A percentile compares a stretch with the other conserved stretches of the same genome.
These are phyloP conservation scores for Battus philenor DNA, from an alignment of 1,140 invertebrate species.

Conservation along the genomic window DNA sequence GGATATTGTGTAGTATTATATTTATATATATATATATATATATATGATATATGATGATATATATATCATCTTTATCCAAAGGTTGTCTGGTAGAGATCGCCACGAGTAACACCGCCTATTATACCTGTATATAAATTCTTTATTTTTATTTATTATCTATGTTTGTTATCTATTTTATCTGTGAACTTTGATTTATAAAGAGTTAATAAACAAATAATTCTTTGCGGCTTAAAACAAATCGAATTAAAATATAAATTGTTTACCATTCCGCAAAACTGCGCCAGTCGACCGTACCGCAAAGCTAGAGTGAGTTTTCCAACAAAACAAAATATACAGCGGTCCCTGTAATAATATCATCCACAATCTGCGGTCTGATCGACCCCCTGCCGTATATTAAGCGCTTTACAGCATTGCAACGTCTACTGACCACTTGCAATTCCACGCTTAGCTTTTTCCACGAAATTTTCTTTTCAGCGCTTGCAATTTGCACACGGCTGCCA, in stretches of 20 bases:
- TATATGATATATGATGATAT: too few species aligned
- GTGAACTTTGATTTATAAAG: too few species aligned
- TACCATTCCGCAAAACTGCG: constrained; percentile 8
- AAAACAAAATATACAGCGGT: constrained; percentile 14
- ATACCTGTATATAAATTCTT: background rate
- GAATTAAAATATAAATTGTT: constrained; percentile 16
- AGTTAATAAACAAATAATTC: background rate
- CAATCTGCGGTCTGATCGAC: constrained; percentile 39
- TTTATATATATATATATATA: too few species aligned
- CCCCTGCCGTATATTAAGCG: constrained; percentile 46
- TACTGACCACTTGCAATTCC: constrained; percentile 33
- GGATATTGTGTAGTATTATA: too few species aligned
- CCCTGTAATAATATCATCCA: constrained; percentile 38
- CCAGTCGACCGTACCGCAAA: background rate
- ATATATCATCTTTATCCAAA: background rate
- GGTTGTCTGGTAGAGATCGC: background rate
- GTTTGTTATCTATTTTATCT: too few species aligned
- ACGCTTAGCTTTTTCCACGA: constrained; percentile 31
- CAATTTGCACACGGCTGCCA: constrained; percentile 58
- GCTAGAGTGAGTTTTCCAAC: constrained; percentile 4
- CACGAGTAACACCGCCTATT: background rate
- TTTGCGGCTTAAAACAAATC: background rate
- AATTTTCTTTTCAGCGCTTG: constrained; percentile 47
- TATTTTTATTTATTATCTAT: too few species aligned
- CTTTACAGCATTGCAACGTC: constrained; percentile 48